These are phyloP conservation scores for Agapornis roseicollis DNA, from an alignment of 2,113 vertebrate genomes.

Conservation along the genomic window DNA sequence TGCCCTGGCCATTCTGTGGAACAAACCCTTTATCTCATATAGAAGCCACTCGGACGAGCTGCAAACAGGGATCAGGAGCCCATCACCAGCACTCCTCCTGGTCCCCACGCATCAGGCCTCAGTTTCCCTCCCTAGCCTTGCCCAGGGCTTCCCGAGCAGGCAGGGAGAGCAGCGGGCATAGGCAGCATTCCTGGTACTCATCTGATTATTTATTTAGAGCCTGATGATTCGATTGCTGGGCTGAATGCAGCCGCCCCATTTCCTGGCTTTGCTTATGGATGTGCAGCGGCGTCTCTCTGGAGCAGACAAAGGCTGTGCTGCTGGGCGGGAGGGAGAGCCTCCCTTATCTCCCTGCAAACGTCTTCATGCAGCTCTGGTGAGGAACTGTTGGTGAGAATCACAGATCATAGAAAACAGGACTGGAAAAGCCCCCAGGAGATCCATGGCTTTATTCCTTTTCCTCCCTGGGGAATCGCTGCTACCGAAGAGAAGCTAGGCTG, in stretches of 20 bases:
- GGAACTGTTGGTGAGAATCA: background rate
- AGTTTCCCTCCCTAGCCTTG: background rate
- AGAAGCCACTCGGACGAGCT: background rate
- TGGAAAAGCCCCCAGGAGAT: background rate
- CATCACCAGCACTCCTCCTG: background rate
- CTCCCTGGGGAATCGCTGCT: background rate
- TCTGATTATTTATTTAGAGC: conserved; percentile 52
- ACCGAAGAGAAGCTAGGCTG: background rate
- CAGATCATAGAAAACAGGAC: conserved; percentile 6
- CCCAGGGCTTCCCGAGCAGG: fast-evolving
- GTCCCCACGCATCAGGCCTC: background rate
- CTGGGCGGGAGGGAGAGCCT: background rate
- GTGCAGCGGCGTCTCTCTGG: fast-evolving
- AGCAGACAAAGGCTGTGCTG: conserved; percentile 24
- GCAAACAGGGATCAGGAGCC: background rate
- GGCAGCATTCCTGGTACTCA: background rate
- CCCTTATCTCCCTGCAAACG: background rate
- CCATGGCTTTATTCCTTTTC: background rate
- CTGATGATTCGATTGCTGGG: background rate
- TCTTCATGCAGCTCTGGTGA: background rate
- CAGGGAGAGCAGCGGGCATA: fast-evolving
- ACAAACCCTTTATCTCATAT: background rate
- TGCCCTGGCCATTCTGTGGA: background rate
- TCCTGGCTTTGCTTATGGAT: background rate
- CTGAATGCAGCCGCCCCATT: background rate